Base-by-base conservation (phyloP, 2,797 vertebrate genomes). In the Mormyrops boulengeri region DNA sequence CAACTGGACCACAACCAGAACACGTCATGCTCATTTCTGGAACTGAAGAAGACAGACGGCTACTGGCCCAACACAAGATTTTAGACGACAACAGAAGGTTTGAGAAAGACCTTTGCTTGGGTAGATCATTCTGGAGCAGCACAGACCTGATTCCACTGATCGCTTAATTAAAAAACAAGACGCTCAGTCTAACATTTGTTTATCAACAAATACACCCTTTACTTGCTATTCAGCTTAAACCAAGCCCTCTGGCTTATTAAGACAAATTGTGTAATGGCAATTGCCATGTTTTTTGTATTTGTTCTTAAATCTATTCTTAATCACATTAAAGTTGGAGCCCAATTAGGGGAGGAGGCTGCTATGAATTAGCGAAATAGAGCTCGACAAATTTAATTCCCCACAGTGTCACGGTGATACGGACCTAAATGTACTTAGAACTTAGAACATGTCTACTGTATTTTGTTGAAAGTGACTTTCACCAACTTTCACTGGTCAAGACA, bases 221-320 rank as follows among this genome's bases (percentile, higher is more conserved):
- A 86, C 49, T 86, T 38, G 85, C 50, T 53, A 85, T 50, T 85
- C 22, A 55, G 22, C 47, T 53, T 14, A 49, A 52, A 49, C 41
- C 44, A 22, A 52, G 19, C n/a, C 44, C 82, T 85, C 19, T 49
- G 82, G 47, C 19, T 85, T 86, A 55, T 30, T 86, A 34, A 86
- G 85, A 53, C 12, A 53, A 52, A 55, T 30, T 22, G 22, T 86
- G 41, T 30, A 55, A 34, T 26, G 49, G 84, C 41, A 87, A 60
- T 60, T 57, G 14, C 34, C 11, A 41, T 57, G 53, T n/a, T 7
- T 87, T 57, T 60, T 62, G 38, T 55, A 26, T 89, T 89, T 91
- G 87, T 91, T 91, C 57, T 89, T 85, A 60, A 88, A 86, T 88
- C 90, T 82, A 38, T 86, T 73, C 66, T 91, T 90, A 90, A 90